Evolutionary conservation across 2,888 invertebrate species (phyloP).

Genomic region (Microctonus hyperodae): DNA sequence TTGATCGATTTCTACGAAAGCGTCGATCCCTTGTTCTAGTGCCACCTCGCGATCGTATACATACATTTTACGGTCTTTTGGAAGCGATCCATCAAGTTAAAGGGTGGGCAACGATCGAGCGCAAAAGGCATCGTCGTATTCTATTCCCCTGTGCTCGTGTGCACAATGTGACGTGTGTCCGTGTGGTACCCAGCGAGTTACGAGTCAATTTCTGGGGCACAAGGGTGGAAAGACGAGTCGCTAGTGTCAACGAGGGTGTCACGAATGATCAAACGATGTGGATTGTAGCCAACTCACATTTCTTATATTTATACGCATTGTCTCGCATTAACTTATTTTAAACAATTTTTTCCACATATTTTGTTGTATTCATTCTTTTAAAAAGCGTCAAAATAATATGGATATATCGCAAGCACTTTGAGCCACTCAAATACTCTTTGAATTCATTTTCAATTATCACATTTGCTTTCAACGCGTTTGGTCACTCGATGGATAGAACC

Average conservation of each 20-base stretch:
- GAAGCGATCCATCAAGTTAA: slow-evolving; percentile 42
- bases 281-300: not conserved
- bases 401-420: slow-evolving; percentile 3
- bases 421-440: slow-evolving; percentile 27
- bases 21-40: slow-evolving; percentile 32
- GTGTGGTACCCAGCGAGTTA: slow-evolving; percentile 34
- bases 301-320: too few species aligned
- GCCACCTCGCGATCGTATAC: not conserved
- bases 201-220: slow-evolving; percentile 40
- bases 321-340: not conserved
- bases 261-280: slow-evolving; percentile 39
- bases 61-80: slow-evolving; percentile 30
- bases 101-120: slow-evolving; percentile 33
- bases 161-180: slow-evolving; percentile 30
- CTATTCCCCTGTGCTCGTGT: not conserved
- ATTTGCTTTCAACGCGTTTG: too few species aligned
- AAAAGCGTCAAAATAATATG: not conserved
- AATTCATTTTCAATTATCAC: slow-evolving; percentile 39
- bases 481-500: slow-evolving; percentile 12
- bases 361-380: not conserved
- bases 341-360: not conserved
- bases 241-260: slow-evolving; percentile 32
- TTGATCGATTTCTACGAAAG: slow-evolving; percentile 21
- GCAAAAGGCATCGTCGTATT: slow-evolving; percentile 2
- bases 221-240: slow-evolving; percentile 28